Base-by-base conservation (phyloP, 2,113 vertebrate species). In the Cyanoliseus patagonus region DNA sequence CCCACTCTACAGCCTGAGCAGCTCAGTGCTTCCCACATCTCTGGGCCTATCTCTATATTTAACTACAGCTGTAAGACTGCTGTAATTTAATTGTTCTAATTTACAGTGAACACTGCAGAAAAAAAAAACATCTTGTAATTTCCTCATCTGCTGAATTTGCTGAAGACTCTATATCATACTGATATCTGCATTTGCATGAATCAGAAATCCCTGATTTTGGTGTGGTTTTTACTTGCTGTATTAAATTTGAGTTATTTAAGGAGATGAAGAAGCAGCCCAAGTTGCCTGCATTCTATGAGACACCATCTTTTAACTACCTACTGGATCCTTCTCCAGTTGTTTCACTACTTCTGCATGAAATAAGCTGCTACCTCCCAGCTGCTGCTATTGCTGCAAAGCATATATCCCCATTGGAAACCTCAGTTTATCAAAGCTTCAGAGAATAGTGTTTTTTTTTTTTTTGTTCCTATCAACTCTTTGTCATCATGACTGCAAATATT, bases 61-160 rank as follows among this genome's bases (percentile, higher is more conserved):
- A 96, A 95, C 92, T 94, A 94, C 63, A 61, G 84, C 81, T 88
- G 86, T 42, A 74, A 92, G 84, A 76, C 63, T 44, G 75, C 84
- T 77, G 75, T 91, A 91, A 95, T 96, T 93, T 95, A 96, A 93
- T 95, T 92, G 72, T 85, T 87, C 69, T 93, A 87, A 79, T 91
- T 96, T 91, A 93, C 75, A 95, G 68, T 35, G 85, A 91, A 70
- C 72, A n/a, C 87, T 83, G 78, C 73, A 85, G 83, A 87, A 52
- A 89, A 88, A 47, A 4, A 3, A 33, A 59, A 88, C 64, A 86
- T 70, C 90, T 82, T 88, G 59, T 88, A 85, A 96, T 83, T 94
- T 94, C 80, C 85, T 96, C 83, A 94, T 92, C 76, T 91, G 90
- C 92, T 93, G 84, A 70, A 76, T 94, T 88, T 88, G 75, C 85